phyloP scores from a whole-genome alignment of 2,113 vertebrate species.

The Oryzias woworae region DNA sequence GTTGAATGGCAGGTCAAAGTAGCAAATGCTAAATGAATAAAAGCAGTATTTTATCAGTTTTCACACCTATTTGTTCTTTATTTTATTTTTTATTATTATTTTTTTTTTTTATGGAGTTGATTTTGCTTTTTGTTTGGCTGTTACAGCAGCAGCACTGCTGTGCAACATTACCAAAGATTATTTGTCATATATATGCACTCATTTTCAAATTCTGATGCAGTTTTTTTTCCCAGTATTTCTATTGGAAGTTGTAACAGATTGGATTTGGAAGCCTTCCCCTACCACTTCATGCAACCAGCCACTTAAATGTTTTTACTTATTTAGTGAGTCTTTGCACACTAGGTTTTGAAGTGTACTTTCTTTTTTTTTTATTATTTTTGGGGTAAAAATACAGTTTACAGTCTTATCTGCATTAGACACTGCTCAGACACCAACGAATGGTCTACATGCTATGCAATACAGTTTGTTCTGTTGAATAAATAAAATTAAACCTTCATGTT shows the following conservation, averaged over 20 bases:
- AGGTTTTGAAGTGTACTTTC: constrained; percentile 30
- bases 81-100: no score
- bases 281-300: constrained; percentile 24
- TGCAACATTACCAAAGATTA: constrained; percentile 58
- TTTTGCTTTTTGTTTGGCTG: constrained; percentile 37
- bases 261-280: constrained; percentile 25
- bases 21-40: constrained; percentile 5
- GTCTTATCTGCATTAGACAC: constrained; percentile 13
- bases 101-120: constrained; percentile 78
- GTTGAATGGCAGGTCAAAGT: neutral
- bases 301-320: constrained; percentile 41
- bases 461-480: constrained; percentile 58
- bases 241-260: neutral
- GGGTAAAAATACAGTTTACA: neutral
- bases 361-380: neutral
- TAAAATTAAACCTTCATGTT: neutral
- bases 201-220: constrained; percentile 30
- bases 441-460: constrained; percentile 61
- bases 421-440: constrained; percentile 31
- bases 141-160: constrained; percentile 33
- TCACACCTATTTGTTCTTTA: constrained; percentile 60
- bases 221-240: constrained; percentile 5
- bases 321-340: constrained; percentile 39
- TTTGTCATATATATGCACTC: neutral
- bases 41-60: constrained; percentile 35